Evolutionary conservation across 2,888 invertebrate species (phyloP), one percentile per base, ranked within the genome.

Genomic region (Scrobipalpa costella): DNA sequence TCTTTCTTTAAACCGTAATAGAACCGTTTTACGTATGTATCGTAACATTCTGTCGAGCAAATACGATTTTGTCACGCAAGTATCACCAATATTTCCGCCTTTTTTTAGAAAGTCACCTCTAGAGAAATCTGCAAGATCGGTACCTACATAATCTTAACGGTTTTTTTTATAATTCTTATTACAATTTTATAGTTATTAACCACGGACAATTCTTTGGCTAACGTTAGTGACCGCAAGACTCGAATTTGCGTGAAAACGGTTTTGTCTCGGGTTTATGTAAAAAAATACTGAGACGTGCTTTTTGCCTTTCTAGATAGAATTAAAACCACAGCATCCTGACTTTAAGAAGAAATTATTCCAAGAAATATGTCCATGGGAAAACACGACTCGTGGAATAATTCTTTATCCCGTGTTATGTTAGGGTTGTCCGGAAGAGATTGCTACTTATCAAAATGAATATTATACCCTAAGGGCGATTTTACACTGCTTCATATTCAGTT

Each of bases 151-250:
- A n/a, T 15, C 44, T 44, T 44, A n/a, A 44, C 44, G 7, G 40
- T 75, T 33, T 68, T 64, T 70, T 73, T 15, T 40, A 6, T 44
- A 5, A 44, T 44, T 44, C n/a, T 44, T 5, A 44, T 44, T 44
- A 44, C n/a, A 44, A 44, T 27, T 21, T 52, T 21, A 52, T 52
- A 52, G 21, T 21, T 52, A 21, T 52, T 27, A 13, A 52, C 21
- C 50, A 52, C 21, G 21, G 21, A 52, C 21, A 52, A 52, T 52
- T 52, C 5, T 21, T 52, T 52, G 50, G 27, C 21, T 52, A n/a
- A 52, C 50, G 50, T 52, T 52, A 5, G 21, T 13, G 50, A 52
- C 61, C 49, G 62, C 62, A 58, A 58, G 38, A 1, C 57, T 38
- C 13, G 1, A 6, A 55, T 33, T 3, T 59, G 52, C 50, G 62